phyloP scores from a whole-genome alignment of 1,140 invertebrate species.

The Paralvinella palmiformis region DNA sequence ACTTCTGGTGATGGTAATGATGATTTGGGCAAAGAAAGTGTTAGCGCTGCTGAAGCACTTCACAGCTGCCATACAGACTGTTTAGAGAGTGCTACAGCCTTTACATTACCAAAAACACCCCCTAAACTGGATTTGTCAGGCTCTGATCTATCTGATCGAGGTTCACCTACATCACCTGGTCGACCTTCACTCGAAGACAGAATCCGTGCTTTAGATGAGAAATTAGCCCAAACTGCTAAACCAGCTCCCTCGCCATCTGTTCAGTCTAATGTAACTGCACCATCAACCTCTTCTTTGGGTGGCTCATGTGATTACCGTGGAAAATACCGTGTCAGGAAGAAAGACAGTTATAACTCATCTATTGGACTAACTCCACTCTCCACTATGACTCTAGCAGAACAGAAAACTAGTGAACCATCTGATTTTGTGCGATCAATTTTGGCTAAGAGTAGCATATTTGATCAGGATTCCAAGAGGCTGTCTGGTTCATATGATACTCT shows the following conservation, averaged over 20 bases:
- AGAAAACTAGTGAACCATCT: slow-evolving; percentile 62
- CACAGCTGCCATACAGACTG: no score
- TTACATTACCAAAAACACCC: no score
- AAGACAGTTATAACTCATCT: no score
- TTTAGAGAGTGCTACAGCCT: no score
- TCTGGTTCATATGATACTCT: no score
- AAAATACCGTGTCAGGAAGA: slow-evolving; percentile 5
- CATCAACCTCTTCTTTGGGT: slow-evolving; percentile 22
- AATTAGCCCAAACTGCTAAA: slow-evolving; percentile 45
- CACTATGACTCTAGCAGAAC: slow-evolving; percentile 1
- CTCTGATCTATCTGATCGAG: slow-evolving; percentile 2
- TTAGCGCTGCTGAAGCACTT: no score
- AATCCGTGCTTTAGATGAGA: slow-evolving; percentile 81
- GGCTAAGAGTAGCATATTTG: slow-evolving; percentile 87
- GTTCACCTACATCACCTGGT: slow-evolving; percentile 6
- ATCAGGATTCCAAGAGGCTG: slow-evolving; percentile 87
- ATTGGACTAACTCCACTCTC: not conserved
- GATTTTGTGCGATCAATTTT: slow-evolving; percentile 88
- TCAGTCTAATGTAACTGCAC: slow-evolving; percentile 22
- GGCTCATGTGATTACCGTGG: slow-evolving; percentile 31
- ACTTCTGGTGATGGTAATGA: no score
- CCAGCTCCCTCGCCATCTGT: slow-evolving; percentile 24
- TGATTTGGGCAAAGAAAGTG: no score
- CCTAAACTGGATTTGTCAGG: slow-evolving; percentile 6
- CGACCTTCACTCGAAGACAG: slow-evolving; percentile 68